A percentile compares a stretch with the other conserved stretches of the same genome.
These are phyloP conservation scores for Amblyteles armatorius DNA, from an alignment of 2,888 invertebrate genomes.

Conservation along the genomic window DNA sequence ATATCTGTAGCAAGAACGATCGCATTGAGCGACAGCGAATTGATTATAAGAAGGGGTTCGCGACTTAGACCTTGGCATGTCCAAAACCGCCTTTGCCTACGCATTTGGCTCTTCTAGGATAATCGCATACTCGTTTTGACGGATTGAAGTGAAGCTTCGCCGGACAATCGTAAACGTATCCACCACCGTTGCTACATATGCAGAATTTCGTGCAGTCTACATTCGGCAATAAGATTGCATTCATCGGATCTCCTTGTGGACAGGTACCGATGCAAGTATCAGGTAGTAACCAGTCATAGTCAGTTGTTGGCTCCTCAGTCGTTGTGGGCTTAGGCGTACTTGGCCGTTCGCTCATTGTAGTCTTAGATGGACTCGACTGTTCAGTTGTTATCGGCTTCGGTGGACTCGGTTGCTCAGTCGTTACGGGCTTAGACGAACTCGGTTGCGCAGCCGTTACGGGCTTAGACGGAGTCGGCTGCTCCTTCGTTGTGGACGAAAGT, in stretches of 20 bases:
- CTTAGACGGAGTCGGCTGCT: too few species aligned
- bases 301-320: not conserved
- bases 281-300: conserved; percentile 1
- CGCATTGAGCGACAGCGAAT: not conserved
- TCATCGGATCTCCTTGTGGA: conserved; percentile 46
- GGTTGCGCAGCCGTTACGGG: too few species aligned
- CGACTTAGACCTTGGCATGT: not conserved
- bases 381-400: not conserved
- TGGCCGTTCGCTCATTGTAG: not conserved
- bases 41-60: not conserved
- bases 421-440: too few species aligned
- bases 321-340: not conserved
- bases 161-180: conserved; percentile 69
- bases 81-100: conserved; percentile 32
- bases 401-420: too few species aligned
- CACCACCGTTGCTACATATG: conserved; percentile 67
- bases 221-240: conserved; percentile 67
- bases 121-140: conserved; percentile 64
- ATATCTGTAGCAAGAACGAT: not conserved
- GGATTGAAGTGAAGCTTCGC: conserved; percentile 68
- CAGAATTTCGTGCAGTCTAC: conserved; percentile 75
- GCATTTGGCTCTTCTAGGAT: conserved; percentile 63
- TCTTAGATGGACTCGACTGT: not conserved
- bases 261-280: conserved; percentile 72
- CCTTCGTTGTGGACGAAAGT: too few species aligned